Conservation (phyloP, 2,888 invertebrate species). For the Conops quadrifasciatus region DNA sequence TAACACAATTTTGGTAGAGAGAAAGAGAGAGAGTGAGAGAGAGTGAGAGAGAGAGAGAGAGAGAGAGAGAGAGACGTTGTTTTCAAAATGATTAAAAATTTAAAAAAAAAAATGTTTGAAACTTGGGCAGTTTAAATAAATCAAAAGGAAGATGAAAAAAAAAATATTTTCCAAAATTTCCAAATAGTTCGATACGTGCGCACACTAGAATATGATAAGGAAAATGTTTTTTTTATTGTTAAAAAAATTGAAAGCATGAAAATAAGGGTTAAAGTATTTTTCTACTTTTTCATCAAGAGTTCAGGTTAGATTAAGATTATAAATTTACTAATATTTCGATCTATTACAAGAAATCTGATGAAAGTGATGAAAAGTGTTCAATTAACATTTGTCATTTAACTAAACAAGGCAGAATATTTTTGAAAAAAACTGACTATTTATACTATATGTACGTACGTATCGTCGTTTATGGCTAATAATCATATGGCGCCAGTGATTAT, state of each 20-base stretch:
- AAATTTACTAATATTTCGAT: background rate
- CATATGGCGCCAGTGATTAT: no score
- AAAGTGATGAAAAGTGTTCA: background rate
- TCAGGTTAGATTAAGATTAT: background rate
- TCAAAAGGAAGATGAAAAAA: background rate
- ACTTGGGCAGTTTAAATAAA: background rate
- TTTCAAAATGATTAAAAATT: no score
- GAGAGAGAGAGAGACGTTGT: no score
- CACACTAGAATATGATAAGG: background rate
- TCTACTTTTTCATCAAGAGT: conserved; percentile 20
- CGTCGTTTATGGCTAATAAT: no score
- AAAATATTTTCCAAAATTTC: background rate
- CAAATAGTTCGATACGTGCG: no score
- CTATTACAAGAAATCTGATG: background rate
- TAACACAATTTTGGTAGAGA: no score
- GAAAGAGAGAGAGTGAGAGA: no score
- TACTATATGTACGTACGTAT: no score
- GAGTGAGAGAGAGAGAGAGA: no score
- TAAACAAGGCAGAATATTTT: no score
- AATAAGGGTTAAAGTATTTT: conserved; percentile 23
- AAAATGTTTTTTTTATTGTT: conserved; percentile 15
- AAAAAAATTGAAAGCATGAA: background rate
- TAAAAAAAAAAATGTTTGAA: background rate
- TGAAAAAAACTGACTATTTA: no score
- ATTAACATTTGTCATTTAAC: background rate